Evolutionary conservation across 2,888 invertebrate species (phyloP), one percentile per base, ranked within the genome.

Genomic region (Poecilobothrus nobilitatus): DNA sequence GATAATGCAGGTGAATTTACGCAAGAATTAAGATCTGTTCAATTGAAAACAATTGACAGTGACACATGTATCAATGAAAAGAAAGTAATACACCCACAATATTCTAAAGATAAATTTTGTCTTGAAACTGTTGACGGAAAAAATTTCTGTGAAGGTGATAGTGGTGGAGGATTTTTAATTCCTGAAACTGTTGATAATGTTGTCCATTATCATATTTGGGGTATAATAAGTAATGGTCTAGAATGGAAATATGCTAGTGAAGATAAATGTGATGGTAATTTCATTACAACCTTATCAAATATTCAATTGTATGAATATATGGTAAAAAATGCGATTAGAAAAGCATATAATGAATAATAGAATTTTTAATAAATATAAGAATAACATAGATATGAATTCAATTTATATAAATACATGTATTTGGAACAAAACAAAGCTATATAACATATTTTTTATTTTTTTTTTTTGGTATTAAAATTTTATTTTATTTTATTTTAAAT

Each of bases 71-170:
- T 27, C 27, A 27, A 27, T 27, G 27, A 27, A 27, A 27, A 27
- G 5, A 27, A 27, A 27, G 5, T 27, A 27, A 27, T 27, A 27
- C 27, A 27, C 5, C 27, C 27, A 5, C 27, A 27, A 27, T 66
- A 53, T 21, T 65, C 68, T 0, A 22, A 66, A 68, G 80, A 80
- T 73, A 80, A 80, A 73, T 78, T 80, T 71, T 80, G 80, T 73
- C 75, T 78, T 41, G 72, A 75, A 2, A 74, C 72, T 65, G 64
- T 69, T 5, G 68, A 71, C 34, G 74, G 73, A 41, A 70, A 65
- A 8, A 65, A 70, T 5, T 71, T 74, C 0, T 78, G 78, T 61
- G 64, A 72, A 20, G 77, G 77, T 20, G 76, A 78, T 63, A 77
- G 77, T 72, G 79, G 78, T 18, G 76, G 76, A 1, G 78, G 77